Evolutionary conservation across 2,113 vertebrate species (phyloP).

Genomic region (Abramis brama): DNA sequence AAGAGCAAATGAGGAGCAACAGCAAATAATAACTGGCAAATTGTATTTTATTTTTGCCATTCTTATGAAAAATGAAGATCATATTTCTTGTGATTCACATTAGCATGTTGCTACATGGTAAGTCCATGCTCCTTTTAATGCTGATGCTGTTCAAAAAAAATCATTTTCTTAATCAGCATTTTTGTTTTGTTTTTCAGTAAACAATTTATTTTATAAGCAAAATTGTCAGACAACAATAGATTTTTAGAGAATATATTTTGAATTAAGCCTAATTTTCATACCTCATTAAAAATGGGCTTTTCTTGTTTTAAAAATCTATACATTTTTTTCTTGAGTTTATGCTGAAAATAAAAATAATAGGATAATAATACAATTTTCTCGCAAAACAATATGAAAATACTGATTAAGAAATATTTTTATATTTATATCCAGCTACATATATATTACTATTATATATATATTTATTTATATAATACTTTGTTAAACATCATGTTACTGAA

Average conservation of each 20-base stretch:
- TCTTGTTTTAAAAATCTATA: not conserved
- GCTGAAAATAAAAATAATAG: too few relatives aligned
- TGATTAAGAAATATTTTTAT: too few relatives aligned
- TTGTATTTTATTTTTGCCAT: not conserved
- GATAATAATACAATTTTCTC: too few relatives aligned
- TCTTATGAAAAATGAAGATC: slow-evolving; percentile 68
- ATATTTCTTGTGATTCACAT: slow-evolving; percentile 69
- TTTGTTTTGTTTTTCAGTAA: not conserved
- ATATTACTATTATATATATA: not conserved
- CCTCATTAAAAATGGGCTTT: not conserved
- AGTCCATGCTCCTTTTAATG: slow-evolving; percentile 51
- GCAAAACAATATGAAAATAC: too few relatives aligned
- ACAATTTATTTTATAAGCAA: not conserved
- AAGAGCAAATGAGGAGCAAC: not conserved
- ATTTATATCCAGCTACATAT: too few relatives aligned
- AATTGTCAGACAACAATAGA: not conserved
- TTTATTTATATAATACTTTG: not conserved
- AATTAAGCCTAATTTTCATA: not conserved
- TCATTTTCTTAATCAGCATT: not conserved
- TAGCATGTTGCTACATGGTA: slow-evolving; percentile 72
- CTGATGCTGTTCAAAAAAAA: not conserved
- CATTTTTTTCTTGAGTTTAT: too few relatives aligned
- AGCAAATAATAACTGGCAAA: not conserved
- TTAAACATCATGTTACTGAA: not conserved
- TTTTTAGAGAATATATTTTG: not conserved